Percentiles rank a stretch among this genome's conserved stretches.
phyloP scores from a whole-genome alignment of 1,140 invertebrate genomes.

The Pseudomyrmex sp. region DNA sequence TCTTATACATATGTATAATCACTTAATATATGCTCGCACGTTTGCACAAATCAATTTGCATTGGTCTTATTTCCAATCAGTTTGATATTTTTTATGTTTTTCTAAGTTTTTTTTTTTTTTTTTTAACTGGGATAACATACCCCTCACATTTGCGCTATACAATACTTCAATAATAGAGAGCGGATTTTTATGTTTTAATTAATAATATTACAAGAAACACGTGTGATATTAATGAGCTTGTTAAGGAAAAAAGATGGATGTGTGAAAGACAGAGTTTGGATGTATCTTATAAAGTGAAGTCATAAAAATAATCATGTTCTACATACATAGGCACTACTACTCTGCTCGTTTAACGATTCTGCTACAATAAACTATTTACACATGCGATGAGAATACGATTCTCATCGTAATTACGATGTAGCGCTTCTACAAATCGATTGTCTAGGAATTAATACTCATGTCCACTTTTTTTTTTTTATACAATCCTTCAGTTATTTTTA shows the following conservation, averaged over 20 bases:
- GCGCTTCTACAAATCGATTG: constrained; percentile 68
- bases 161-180: constrained; percentile 73
- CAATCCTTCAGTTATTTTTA: background rate
- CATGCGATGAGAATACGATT: constrained; percentile 50
- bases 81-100: constrained; percentile 37
- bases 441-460: constrained; percentile 57
- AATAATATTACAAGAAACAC: constrained; percentile 59
- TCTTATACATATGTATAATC: too few relatives aligned
- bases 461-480: constrained; percentile 30
- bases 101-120: constrained; percentile 32
- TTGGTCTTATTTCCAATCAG: too few relatives aligned
- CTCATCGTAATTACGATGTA: constrained; percentile 54
- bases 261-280: constrained; percentile 22
- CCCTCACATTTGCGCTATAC: constrained; percentile 49
- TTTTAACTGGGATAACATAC: constrained; percentile 37
- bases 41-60: too few relatives aligned
- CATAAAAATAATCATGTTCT: constrained; percentile 65
- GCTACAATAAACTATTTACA: constrained; percentile 68
- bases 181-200: constrained; percentile 40
- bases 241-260: constrained; percentile 44
- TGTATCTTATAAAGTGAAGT: constrained; percentile 44
- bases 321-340: constrained; percentile 63
- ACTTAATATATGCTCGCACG: too few relatives aligned
- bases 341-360: constrained; percentile 59
- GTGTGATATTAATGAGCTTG: constrained; percentile 20